These are phyloP conservation scores for Bugula neritina DNA, from an alignment of 2,888 invertebrate species.

Conservation along the genomic window DNA sequence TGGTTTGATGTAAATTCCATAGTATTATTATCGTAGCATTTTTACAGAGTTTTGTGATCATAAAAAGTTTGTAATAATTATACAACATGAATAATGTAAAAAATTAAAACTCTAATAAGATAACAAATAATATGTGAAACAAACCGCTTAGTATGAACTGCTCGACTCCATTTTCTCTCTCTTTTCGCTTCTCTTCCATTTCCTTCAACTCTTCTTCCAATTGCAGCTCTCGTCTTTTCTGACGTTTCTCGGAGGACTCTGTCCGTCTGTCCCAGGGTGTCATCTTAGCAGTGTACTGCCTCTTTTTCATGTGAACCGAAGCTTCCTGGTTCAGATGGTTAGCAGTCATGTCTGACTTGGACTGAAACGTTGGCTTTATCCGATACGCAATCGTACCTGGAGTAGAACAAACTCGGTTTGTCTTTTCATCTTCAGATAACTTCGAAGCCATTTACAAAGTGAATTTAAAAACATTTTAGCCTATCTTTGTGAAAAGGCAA, in stretches of 20 bases:
- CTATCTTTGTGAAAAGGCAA: no score
- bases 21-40: no score
- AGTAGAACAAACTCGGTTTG: no score
- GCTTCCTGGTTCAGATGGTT: constrained; percentile 17
- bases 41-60: no score
- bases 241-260: constrained; percentile 38
- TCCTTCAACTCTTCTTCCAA: constrained; percentile 36
- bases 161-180: constrained; percentile 47
- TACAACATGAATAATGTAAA: no score
- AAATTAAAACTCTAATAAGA: no score
- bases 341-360: constrained; percentile 28
- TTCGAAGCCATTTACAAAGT: no score
- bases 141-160: constrained; percentile 43
- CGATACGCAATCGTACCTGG: constrained; percentile 38
- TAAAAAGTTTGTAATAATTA: no score
- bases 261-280: constrained; percentile 47
- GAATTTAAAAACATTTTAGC: no score
- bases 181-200: constrained; percentile 39
- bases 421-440: no score
- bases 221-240: constrained; percentile 37
- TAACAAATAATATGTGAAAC: constrained; percentile 4
- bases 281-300: constrained; percentile 38
- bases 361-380: constrained; percentile 42
- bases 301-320: constrained; percentile 26
- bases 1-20: no score